A percentile compares a stretch with the other conserved stretches of the same genome.
These are phyloP conservation scores for Boloria selene DNA, from an alignment of 2,888 invertebrate species.

Conservation along the genomic window DNA sequence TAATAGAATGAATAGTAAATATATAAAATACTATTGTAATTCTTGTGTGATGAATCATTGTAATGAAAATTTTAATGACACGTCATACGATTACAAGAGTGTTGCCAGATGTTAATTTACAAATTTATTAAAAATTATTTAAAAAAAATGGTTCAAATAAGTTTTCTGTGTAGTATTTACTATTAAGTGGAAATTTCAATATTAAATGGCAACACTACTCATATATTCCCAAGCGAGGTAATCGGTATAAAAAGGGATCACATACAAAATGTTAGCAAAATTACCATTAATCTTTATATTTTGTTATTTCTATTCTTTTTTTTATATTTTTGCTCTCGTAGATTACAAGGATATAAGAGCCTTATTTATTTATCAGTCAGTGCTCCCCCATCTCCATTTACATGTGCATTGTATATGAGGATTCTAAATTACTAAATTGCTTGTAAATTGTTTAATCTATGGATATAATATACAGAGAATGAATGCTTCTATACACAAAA, in stretches of 20 bases:
- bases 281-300: constrained; percentile 29
- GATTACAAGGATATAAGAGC: constrained; percentile 22
- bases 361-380: constrained; percentile 22
- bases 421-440: constrained; percentile 9
- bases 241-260: constrained; percentile 39
- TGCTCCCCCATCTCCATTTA: constrained; percentile 19
- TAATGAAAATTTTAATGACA: constrained; percentile 3
- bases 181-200: background rate
- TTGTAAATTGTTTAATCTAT: background rate
- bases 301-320: constrained; percentile 27
- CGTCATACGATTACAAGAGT: background rate
- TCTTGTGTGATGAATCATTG: constrained; percentile 26
- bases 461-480: constrained; percentile 1
- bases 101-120: constrained; percentile 9
- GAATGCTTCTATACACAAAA: background rate
- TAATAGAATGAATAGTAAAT: constrained; percentile 25
- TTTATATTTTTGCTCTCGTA: constrained; percentile 21
- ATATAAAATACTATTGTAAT: constrained; percentile 34
- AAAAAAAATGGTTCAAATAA: background rate
- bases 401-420: constrained; percentile 17
- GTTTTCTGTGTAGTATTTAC: background rate
- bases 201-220: constrained; percentile 27
- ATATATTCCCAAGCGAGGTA: constrained; percentile 42
- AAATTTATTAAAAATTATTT: too few relatives aligned
- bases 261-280: constrained; percentile 42